Conservation (phyloP, 2,888 invertebrate species). For the Phlogophora meticulosa region DNA sequence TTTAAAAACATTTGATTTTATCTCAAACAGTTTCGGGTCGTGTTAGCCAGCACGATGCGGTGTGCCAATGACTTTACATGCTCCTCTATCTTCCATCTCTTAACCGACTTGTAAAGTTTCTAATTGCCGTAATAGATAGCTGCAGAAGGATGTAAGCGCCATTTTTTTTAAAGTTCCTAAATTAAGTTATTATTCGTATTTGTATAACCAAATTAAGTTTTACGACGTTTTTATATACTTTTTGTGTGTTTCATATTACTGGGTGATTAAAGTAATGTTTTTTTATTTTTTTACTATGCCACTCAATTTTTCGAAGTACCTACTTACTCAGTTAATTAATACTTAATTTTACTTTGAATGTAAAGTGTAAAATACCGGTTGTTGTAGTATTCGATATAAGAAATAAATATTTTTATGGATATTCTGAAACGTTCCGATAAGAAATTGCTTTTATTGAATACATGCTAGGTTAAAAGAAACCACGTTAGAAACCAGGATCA, state of each 20-base stretch:
- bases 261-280: constrained; percentile 23
- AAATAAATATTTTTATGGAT: not conserved
- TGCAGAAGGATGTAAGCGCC: constrained; percentile 11
- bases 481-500: not conserved
- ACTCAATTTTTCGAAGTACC: constrained; percentile 9
- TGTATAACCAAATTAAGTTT: constrained; percentile 44
- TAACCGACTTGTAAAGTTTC: constrained; percentile 50
- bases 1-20: constrained; percentile 52
- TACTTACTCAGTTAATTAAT: constrained; percentile 15
- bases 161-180: constrained; percentile 11
- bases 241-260: constrained; percentile 24
- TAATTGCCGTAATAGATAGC: constrained; percentile 46
- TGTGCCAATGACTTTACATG: constrained; percentile 58
- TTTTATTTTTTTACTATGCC: constrained; percentile 26
- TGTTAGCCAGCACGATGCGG: constrained; percentile 53
- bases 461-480: constrained; percentile 13
- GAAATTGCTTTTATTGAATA: not conserved
- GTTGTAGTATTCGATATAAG: not conserved
- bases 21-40: constrained; percentile 49
- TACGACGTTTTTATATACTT: constrained; percentile 43
- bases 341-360: not conserved
- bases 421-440: constrained; percentile 1
- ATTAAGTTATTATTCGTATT: constrained; percentile 31
- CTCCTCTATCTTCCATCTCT: constrained; percentile 61
- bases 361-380: not conserved